phyloP scores from a whole-genome alignment of 2,113 vertebrate species.

The Oreochromis tanganicae region DNA sequence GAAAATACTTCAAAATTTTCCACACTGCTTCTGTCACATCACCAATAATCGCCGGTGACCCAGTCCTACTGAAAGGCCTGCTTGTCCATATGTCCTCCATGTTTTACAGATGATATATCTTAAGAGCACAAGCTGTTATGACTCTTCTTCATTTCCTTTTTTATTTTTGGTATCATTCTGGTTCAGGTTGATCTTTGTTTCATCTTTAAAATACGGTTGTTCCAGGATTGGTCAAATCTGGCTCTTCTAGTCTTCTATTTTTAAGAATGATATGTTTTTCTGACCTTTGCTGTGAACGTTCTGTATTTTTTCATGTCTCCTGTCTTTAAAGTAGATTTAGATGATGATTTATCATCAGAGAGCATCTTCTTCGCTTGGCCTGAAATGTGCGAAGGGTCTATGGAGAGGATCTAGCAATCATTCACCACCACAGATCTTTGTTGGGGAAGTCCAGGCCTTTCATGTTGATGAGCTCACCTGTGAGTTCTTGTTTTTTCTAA shows the following conservation, averaged over 20 bases:
- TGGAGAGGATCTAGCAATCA: background rate
- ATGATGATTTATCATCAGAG: accelerated
- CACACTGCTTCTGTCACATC: background rate
- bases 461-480: background rate
- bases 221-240: background rate
- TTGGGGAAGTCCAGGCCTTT: background rate
- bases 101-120: background rate
- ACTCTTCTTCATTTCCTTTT: background rate
- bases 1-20: background rate
- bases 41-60: background rate
- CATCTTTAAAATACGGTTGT: background rate
- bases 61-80: background rate
- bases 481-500: background rate
- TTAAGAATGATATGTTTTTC: background rate
- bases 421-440: background rate
- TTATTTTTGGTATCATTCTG: background rate
- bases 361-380: background rate
- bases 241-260: background rate
- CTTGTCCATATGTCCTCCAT: background rate
- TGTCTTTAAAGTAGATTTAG: background rate
- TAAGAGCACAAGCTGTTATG: background rate
- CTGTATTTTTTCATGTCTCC: background rate
- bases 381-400: background rate
- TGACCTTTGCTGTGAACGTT: background rate
- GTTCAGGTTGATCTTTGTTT: background rate